These are phyloP conservation scores for Nipponia nippon DNA, from an alignment of 2,113 vertebrate species.

Conservation along the genomic window DNA sequence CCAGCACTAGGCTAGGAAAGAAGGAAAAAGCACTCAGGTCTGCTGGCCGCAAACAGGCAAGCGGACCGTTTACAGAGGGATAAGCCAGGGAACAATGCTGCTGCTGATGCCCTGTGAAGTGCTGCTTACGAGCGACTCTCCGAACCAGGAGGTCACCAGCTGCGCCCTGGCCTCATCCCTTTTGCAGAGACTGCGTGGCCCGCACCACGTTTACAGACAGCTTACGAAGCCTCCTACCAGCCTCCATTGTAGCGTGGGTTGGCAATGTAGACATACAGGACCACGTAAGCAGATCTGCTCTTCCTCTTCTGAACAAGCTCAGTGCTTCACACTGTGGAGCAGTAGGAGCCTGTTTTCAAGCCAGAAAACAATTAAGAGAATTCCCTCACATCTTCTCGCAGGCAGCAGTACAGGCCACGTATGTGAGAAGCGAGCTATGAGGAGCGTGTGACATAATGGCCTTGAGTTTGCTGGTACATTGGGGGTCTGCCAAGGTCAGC, in stretches of 20 bases:
- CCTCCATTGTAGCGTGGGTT: not conserved
- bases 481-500: not conserved
- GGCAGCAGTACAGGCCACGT: not conserved
- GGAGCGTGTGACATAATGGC: not conserved
- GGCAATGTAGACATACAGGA: accelerated
- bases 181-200: not conserved
- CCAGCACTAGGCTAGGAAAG: not conserved
- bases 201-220: accelerated
- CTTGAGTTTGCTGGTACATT: not conserved
- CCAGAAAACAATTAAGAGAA: not conserved
- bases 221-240: not conserved
- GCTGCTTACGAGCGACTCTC: not conserved
- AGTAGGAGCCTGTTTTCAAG: not conserved
- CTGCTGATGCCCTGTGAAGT: not conserved
- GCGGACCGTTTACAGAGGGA: not conserved
- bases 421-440: not conserved
- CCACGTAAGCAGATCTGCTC: not conserved
- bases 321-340: not conserved
- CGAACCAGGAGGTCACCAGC: not conserved
- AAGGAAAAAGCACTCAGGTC: accelerated
- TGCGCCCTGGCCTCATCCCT: not conserved
- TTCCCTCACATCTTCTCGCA: not conserved
- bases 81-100: not conserved
- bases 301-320: not conserved
- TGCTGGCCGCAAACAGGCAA: not conserved